Conservation (phyloP, 1,140 invertebrate species). For the Zaprionus camerounensis region DNA sequence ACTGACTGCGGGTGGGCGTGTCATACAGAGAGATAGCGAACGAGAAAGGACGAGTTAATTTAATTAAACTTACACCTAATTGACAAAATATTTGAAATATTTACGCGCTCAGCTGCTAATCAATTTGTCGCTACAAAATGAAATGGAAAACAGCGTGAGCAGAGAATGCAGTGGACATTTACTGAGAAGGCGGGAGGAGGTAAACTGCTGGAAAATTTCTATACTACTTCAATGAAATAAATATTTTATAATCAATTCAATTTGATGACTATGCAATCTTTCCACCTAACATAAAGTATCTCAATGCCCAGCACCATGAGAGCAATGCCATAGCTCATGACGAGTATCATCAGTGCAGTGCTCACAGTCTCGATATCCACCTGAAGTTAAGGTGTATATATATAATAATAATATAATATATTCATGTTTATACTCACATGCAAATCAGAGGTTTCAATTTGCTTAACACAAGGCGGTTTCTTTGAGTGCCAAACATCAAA, state of each 20-base stretch:
- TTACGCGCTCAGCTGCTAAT: slow-evolving; percentile 41
- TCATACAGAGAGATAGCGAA: neutral
- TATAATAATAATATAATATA: neutral
- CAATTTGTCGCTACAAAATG: slow-evolving; percentile 57
- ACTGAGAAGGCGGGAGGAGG: no score
- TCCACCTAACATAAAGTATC: slow-evolving; percentile 76
- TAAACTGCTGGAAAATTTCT: neutral
- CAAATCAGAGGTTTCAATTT: slow-evolving; percentile 84
- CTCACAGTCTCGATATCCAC: slow-evolving; percentile 84
- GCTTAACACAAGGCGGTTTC: slow-evolving; percentile 85
- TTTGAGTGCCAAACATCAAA: slow-evolving; percentile 85
- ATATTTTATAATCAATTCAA: slow-evolving; percentile 38
- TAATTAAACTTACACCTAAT: slow-evolving; percentile 72
- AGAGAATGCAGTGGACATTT: slow-evolving; percentile 25
- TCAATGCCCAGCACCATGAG: slow-evolving; percentile 83
- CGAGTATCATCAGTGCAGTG: slow-evolving; percentile 84
- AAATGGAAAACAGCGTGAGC: slow-evolving; percentile 50
- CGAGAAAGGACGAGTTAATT: slow-evolving; percentile 50
- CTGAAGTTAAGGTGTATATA: slow-evolving; percentile 32
- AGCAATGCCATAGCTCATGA: slow-evolving; percentile 82
- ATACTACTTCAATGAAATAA: slow-evolving; percentile 1
- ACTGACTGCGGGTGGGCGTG: neutral
- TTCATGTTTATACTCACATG: slow-evolving; percentile 73
- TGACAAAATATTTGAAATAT: slow-evolving; percentile 51
- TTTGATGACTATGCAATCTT: slow-evolving; percentile 47